A percentile compares a stretch with the other conserved stretches of the same genome.
These are phyloP conservation scores for Caenorhabditis briggsae DNA, from an alignment of 1,140 invertebrate species.

Conservation along the genomic window DNA sequence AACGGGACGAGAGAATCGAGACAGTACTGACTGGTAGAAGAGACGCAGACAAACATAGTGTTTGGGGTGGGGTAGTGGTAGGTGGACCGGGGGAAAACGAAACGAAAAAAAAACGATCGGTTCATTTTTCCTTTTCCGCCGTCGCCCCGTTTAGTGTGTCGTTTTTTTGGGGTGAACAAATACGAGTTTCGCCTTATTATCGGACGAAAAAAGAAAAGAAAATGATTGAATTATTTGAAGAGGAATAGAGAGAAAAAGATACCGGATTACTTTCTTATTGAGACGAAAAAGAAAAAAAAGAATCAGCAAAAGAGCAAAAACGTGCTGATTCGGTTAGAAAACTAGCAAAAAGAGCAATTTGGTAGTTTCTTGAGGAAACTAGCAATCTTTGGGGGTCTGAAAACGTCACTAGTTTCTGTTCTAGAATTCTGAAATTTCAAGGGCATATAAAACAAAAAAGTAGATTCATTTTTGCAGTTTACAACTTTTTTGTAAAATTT, in stretches of 20 bases:
- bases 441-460: too few species aligned
- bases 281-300: neutral
- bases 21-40: neutral
- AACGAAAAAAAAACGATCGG: constrained; percentile 4
- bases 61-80: neutral
- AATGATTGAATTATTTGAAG: neutral
- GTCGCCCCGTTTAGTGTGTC: neutral
- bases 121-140: constrained; percentile 11
- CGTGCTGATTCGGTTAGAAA: neutral
- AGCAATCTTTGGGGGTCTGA: too few species aligned
- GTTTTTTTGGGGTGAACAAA: neutral
- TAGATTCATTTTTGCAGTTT: too few species aligned
- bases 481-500: too few species aligned
- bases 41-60: constrained; percentile 2
- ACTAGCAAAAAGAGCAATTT: neutral
- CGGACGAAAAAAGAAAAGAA: neutral
- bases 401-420: too few species aligned
- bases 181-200: constrained; percentile 9
- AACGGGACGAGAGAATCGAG: neutral
- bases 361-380: too few species aligned
- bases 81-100: neutral
- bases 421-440: too few species aligned
- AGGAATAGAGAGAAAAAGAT: neutral
- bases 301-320: neutral
- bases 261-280: neutral